Evolutionary conservation across 2,888 invertebrate genomes (phyloP), one percentile per base, ranked within the genome.

Genomic region (Tricholauxania praeusta): DNA sequence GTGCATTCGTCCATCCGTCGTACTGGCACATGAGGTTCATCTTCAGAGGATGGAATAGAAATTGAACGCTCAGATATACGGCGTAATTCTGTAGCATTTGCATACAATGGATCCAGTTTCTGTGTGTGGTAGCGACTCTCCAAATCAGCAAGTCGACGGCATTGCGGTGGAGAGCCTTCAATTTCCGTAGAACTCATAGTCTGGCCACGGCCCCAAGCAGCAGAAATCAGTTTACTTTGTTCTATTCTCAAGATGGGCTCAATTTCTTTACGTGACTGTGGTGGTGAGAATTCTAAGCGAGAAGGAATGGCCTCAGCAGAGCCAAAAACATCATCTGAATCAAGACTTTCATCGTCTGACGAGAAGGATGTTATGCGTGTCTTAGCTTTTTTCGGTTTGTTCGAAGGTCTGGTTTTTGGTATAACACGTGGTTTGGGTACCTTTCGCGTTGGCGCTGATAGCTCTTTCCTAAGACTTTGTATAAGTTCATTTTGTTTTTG

Each of bases 101-200:
- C 90, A 75, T 89, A 89, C 71, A 90, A 89, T 7, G 90, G 91
- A 81, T 93, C 93, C 3, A 92, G 87, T 63, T 91, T 89, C 82
- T 91, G 90, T 80, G 91, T 90, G 78, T 91, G 90, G 79, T 92
- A 92, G 74, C 92, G 91, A 76, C 91, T 92, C 85, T 91, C 91
- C 2, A 91, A 85, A 78, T 91, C 91, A 1, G 90, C 90, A 48
- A 91, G 82, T 78, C 92, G 91, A 8, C 93, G 88, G 77, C 92
- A 92, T 78, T 92, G 92, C 0, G 93, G 93, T 0, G 93, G 93
- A 0, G 93, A 93, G 0, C 93, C 93, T 85, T 93, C 93, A 8
- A 93, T 92, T 89, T 93, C 93, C 0, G 93, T 93, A 0, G 93
- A 93, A 78, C 93, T 93, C 93, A 93, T 93, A 0, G 91, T 91